A percentile compares a stretch with the other conserved stretches of the same genome.
Evolutionary conservation across 2,113 vertebrate species (phyloP).

Genomic region (Atractosteus spatula): DNA sequence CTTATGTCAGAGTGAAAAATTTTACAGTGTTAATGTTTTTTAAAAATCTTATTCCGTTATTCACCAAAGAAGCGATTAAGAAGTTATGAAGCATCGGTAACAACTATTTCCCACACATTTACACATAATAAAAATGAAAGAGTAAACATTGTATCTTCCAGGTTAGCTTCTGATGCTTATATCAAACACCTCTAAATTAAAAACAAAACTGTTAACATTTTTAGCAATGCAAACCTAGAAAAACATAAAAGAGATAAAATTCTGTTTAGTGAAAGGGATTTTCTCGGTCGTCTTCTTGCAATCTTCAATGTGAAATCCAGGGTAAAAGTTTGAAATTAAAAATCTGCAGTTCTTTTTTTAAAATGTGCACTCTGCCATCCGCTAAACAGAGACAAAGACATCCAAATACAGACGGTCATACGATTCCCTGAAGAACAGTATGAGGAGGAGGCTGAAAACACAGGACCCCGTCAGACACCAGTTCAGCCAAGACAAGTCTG

Average conservation of each 20-base stretch:
- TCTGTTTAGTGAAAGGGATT: constrained; percentile 20
- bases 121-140: not conserved
- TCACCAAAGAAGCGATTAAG: not conserved
- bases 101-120: too few relatives aligned
- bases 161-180: too few relatives aligned
- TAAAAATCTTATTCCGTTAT: constrained; percentile 3
- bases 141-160: constrained; percentile 26
- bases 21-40: constrained; percentile 9
- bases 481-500: constrained; percentile 96
- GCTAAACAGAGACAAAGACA: constrained; percentile 89
- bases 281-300: constrained; percentile 12
- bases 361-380: not conserved
- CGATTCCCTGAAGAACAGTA: constrained; percentile 93
- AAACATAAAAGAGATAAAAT: constrained; percentile 22
- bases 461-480: constrained; percentile 95
- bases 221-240: constrained; percentile 23
- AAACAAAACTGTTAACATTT: constrained; percentile 25
- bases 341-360: not conserved
- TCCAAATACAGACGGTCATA: constrained; percentile 98
- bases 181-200: not conserved
- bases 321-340: not conserved
- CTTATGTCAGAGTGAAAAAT: constrained; percentile 19
- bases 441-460: constrained; percentile 88
- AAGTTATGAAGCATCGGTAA: too few relatives aligned
- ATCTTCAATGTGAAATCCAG: constrained; percentile 44